Conservation (phyloP, 2,113 vertebrate species). For the Saguinus imperator region DNA sequence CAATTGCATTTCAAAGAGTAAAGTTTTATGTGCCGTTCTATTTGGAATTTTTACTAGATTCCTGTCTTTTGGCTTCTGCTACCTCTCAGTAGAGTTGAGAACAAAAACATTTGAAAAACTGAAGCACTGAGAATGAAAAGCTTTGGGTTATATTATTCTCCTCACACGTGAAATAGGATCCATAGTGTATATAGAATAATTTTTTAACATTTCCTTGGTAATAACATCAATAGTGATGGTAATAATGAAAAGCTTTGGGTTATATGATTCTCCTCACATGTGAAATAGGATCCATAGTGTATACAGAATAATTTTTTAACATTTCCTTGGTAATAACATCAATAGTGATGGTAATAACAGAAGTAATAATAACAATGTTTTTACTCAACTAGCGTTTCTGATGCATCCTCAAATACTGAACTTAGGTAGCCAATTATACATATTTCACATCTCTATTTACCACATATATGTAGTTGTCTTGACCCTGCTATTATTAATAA, state of each 20-base stretch:
- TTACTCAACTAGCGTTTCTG: neutral
- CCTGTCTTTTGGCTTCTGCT: neutral
- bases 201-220: neutral
- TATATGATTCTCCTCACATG: neutral
- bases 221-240: neutral
- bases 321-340: neutral
- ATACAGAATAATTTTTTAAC: neutral
- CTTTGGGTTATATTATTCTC: neutral
- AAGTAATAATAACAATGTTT: neutral
- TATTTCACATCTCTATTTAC: neutral
- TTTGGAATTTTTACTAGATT: constrained; percentile 35
- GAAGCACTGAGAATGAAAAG: neutral
- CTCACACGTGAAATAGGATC: neutral
- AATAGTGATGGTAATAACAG: neutral
- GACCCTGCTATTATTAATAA: neutral
- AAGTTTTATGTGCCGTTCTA: constrained; percentile 11
- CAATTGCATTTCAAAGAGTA: constrained; percentile 56
- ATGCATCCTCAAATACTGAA: neutral
- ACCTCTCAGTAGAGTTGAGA: constrained; percentile 6
- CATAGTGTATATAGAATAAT: neutral
- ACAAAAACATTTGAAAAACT: constrained; percentile 37
- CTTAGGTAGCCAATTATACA: neutral
- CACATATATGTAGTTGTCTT: neutral
- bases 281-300: neutral
- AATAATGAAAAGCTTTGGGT: neutral